Evolutionary conservation across 2,113 vertebrate genomes (phyloP), one percentile per base, ranked within the genome.

Genomic region (Orcinus orca): DNA sequence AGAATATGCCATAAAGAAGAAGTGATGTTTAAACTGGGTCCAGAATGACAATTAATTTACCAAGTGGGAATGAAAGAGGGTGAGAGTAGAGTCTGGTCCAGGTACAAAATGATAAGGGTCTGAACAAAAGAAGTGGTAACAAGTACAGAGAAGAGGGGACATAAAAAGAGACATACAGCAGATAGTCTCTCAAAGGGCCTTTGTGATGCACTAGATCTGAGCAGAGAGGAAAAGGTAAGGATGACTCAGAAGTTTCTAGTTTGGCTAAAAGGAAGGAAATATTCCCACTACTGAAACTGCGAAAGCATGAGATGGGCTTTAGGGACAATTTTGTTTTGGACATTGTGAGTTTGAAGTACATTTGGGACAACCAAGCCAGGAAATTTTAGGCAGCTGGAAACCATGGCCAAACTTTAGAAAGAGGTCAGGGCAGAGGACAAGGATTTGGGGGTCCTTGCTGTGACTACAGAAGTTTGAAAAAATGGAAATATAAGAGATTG

Each of bases 31-130:
- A 83, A 83, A 70, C 31, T 95, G 62, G 60, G 53, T 88, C 33
- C 92, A 94, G 25, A 92, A 77, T 94, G 71, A 73, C 70, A 93
- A 47, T 38, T 94, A 80, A 62, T 85, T 85, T 74, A 89, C 62
- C 58, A 97, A 58, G 5, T 83, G 55, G 25, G 44, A 91, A 77
- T 83, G 9, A 88, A 93, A 82, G 47, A 11, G 25, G 18, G 10
- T 89, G 15, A 73, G 21, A 70, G 8, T 18, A n/a, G 21, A 95
- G 15, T 63, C 36, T 90, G 50, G 60, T 73, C 38, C 47, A 73
- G 41, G 38, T 80, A 36, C 84, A 84, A 89, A 76, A 80, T 17
- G 31, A 60, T 79, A 23, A 80, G 31, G 8, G 55, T 92, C 47
- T 85, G 6, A 82, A 83, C 12, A 62, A 82, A 93, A 41, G 26